Evolutionary conservation across 2,113 vertebrate species (phyloP).

Genomic region (Macquaria australasica): DNA sequence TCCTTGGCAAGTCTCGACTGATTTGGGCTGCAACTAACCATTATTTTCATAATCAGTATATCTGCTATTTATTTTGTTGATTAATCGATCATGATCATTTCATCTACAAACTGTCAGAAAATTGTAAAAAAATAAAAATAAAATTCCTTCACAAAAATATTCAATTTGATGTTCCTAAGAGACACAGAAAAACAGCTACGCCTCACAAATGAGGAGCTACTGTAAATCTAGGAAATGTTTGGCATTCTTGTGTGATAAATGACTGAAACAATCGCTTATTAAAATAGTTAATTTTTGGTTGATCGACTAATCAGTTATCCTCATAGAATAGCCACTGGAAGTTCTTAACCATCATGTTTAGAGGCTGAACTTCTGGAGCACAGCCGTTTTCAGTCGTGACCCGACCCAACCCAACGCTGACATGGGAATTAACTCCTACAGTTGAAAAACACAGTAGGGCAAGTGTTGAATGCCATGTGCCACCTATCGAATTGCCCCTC

Average conservation of each 20-base stretch:
- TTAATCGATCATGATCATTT: neutral
- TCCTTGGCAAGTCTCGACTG: neutral
- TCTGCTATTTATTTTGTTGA: neutral
- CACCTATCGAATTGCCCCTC: neutral
- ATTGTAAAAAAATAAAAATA: too few relatives aligned
- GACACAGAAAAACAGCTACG: neutral
- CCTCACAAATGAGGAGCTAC: neutral
- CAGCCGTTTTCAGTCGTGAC: neutral
- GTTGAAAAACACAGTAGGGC: neutral
- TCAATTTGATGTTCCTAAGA: neutral
- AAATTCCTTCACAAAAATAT: too few relatives aligned
- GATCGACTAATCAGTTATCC: neutral
- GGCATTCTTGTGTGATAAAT: neutral
- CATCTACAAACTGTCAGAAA: neutral
- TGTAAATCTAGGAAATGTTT: neutral
- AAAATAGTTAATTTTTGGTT: neutral
- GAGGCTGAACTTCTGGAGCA: neutral
- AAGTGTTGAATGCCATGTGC: conserved; percentile 17
- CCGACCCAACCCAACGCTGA: neutral
- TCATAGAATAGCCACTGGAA: neutral
- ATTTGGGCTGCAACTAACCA: neutral
- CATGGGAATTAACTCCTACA: neutral
- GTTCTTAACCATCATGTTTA: neutral
- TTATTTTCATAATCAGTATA: neutral
- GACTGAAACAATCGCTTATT: neutral